These are phyloP conservation scores for Lampropteryx suffumata DNA, from an alignment of 2,888 invertebrate species.

Conservation along the genomic window DNA sequence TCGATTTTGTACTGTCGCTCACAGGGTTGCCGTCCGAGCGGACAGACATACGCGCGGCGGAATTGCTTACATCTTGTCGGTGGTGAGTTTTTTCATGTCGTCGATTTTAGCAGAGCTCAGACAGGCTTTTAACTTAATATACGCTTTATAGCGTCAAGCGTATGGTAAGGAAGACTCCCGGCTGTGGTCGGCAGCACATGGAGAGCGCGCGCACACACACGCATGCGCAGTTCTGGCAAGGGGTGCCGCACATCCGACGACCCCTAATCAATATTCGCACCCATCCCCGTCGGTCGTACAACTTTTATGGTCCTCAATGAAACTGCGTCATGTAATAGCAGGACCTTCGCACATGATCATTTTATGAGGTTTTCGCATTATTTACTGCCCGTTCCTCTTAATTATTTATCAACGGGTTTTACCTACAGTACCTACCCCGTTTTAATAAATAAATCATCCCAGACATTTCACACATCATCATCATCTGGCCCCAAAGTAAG, in stretches of 20 bases:
- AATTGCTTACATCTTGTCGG: conserved; percentile 40
- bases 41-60: conserved; percentile 34
- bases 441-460: too few species aligned
- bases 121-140: not conserved
- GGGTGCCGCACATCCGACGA: conserved; percentile 49
- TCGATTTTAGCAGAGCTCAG: conserved; percentile 29
- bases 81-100: conserved; percentile 28
- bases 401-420: too few species aligned
- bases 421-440: too few species aligned
- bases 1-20: conserved; percentile 65
- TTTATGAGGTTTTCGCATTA: conserved; percentile 14
- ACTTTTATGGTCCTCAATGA: conserved; percentile 60
- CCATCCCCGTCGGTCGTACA: conserved; percentile 60
- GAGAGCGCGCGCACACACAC: conserved; percentile 41
- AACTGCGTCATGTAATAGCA: conserved; percentile 39
- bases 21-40: conserved; percentile 37
- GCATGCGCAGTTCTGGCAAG: conserved; percentile 33
- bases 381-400: not conserved
- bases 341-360: conserved; percentile 17
- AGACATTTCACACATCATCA: too few species aligned
- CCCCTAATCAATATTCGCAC: conserved; percentile 76
- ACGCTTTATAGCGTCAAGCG: conserved; percentile 31
- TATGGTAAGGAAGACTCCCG: conserved; percentile 45
- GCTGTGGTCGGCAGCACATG: conserved; percentile 50
- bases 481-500: too few species aligned